Evolutionary conservation across 2,113 vertebrate genomes (phyloP).

Genomic region (Holacanthus passer): DNA sequence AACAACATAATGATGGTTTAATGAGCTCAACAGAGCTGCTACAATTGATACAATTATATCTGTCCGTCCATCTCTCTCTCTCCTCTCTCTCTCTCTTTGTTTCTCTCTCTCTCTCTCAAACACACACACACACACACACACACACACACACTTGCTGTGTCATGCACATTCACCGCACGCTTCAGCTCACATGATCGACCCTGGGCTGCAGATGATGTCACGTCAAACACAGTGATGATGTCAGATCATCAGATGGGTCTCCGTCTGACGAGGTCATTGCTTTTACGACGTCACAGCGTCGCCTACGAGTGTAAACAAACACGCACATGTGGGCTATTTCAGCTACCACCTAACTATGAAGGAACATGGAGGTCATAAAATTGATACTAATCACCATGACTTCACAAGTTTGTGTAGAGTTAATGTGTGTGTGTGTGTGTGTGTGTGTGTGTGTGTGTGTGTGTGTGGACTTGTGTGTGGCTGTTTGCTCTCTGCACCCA

Average conservation of each 20-base stretch:
- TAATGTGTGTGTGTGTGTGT: constrained; percentile 29
- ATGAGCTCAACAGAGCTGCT: constrained; percentile 75
- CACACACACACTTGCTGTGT: constrained; percentile 19
- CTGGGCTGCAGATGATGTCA: constrained; percentile 48
- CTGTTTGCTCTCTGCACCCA: constrained; percentile 26
- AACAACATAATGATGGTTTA: constrained; percentile 58
- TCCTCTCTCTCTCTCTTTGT: background rate
- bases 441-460: constrained; percentile 11
- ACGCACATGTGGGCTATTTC: constrained; percentile 41
- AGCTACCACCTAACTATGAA: constrained; percentile 74
- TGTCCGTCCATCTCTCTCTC: background rate
- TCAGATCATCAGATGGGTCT: constrained; percentile 51
- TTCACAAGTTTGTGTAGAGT: constrained; percentile 62
- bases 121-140: constrained; percentile 28
- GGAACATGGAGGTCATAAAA: constrained; percentile 65
- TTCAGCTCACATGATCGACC: constrained; percentile 33
- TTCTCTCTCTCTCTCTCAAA: background rate
- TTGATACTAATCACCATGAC: constrained; percentile 75
- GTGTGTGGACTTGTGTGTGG: constrained; percentile 34
- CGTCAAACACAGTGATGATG: constrained; percentile 66
- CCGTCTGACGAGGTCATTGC: constrained; percentile 64
- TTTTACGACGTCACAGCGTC: constrained; percentile 51
- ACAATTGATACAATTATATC: constrained; percentile 64
- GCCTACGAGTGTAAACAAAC: constrained; percentile 60
- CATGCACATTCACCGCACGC: constrained; percentile 38